Conservation (phyloP, 2,888 invertebrate genomes). For the Cybosia mesomella region DNA sequence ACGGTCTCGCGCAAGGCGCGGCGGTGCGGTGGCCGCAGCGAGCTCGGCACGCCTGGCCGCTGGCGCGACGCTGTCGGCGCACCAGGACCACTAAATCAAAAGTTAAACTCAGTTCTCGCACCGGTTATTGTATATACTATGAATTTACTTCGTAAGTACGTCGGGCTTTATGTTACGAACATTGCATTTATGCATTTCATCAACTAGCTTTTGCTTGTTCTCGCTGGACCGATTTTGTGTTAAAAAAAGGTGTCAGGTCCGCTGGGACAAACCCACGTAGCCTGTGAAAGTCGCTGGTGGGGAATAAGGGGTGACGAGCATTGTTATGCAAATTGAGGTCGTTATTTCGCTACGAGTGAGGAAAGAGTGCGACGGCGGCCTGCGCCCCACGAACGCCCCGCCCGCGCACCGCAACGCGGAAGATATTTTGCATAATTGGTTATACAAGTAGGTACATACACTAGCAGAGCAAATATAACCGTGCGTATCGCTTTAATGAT, state of each 20-base stretch:
- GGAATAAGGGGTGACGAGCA: constrained; percentile 85
- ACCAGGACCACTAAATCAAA: constrained; percentile 66
- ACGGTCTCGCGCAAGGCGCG: constrained; percentile 53
- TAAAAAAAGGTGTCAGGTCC: constrained; percentile 77
- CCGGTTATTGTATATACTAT: constrained; percentile 40
- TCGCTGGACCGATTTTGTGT: constrained; percentile 70
- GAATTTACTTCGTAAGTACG: constrained; percentile 34
- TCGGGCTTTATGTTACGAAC: constrained; percentile 28
- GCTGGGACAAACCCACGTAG: constrained; percentile 75
- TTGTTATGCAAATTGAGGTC: constrained; percentile 87
- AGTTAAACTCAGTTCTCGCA: constrained; percentile 53
- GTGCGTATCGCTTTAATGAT: constrained; percentile 34
- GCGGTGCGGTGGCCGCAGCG: constrained; percentile 44
- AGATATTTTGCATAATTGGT: constrained; percentile 86
- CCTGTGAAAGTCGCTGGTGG: constrained; percentile 83
- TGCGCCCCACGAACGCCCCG: constrained; percentile 56
- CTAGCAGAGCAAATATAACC: constrained; percentile 60
- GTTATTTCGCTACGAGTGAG: constrained; percentile 86
- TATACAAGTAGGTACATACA: constrained; percentile 76
- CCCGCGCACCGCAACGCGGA: constrained; percentile 77
- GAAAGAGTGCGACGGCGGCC: constrained; percentile 83
- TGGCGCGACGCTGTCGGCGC: constrained; percentile 47
- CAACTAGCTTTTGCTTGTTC: constrained; percentile 38
- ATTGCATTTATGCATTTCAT: constrained; percentile 36
- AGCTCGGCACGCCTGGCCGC: constrained; percentile 26